A percentile compares a stretch with the other conserved stretches of the same genome.
Evolutionary conservation across 2,797 vertebrate species (phyloP).

Genomic region (Eulemur mongoz): DNA sequence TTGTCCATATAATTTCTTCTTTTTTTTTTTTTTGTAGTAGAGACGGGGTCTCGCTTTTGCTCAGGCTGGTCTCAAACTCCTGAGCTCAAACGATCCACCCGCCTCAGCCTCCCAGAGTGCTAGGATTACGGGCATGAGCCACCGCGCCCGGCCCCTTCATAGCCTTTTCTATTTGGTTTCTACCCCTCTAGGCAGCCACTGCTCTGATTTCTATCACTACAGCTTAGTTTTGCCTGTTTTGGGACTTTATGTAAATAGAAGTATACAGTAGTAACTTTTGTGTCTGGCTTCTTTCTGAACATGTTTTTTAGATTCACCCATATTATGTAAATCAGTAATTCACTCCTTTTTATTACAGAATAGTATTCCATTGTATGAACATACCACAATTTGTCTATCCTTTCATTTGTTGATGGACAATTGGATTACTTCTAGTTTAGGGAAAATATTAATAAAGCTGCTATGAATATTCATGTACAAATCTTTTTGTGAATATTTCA

Average conservation of each 20-base stretch:
- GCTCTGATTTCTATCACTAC: not conserved
- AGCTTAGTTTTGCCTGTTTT: not conserved
- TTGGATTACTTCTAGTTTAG: not conserved
- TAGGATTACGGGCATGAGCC: not conserved
- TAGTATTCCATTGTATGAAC: not conserved
- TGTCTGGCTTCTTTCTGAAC: not conserved
- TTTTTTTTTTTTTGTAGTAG: too few species aligned
- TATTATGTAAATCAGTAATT: not conserved
- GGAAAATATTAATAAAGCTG: not conserved
- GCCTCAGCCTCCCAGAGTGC: not conserved
- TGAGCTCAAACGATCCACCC: too few species aligned
- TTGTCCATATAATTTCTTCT: too few species aligned
- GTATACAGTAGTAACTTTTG: not conserved
- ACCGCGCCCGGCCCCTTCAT: not conserved
- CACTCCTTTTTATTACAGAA: not conserved
- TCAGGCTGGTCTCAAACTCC: too few species aligned
- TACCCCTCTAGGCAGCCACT: not conserved
- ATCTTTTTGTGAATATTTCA: not conserved
- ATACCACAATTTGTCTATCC: not conserved
- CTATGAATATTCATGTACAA: not conserved
- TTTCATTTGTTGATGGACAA: not conserved
- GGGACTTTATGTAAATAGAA: not conserved
- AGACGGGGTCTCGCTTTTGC: too few species aligned
- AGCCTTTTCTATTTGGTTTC: not conserved
- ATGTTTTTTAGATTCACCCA: slow-evolving; percentile 1